Evolutionary conservation across 2,888 invertebrate species (phyloP), one percentile per base, ranked within the genome.

Genomic region (Crioceris asparagi): DNA sequence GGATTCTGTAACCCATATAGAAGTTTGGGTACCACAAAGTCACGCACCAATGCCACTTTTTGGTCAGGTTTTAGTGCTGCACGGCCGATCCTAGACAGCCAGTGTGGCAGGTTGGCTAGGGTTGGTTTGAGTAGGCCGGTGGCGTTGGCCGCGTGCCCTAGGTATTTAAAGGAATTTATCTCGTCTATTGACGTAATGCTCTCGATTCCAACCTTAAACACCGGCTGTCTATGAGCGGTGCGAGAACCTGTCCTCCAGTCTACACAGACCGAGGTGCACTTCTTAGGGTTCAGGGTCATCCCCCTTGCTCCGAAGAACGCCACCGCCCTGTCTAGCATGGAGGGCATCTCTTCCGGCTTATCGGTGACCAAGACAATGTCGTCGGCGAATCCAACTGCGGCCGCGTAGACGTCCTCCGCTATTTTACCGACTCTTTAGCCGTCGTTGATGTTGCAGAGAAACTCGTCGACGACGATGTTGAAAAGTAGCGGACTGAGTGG

Each of bases 61-160:
- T 65, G 64, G 29, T 62, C 57, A 1, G 63, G 64, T 39, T 62
- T 63, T 1, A 65, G 47, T 0, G 61, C 57, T 0, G 60, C 56
- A 32, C 36, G 38, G 3, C 41, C 35, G 31, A 61, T 36, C 33
- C 50, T 49, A 1, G 40, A 17, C 4, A 63, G 38, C 48, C 44
- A 42, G 7, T 6, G 3, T 2, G 32, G 32, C 2, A 32, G 14
- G 19, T 32, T 32, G 32, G 32, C 2, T n/a, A 32, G 18, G 2
- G 4, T 12, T 4, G 32, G 32, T 19, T 19, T 32, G 14, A 32
- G 5, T 32, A 32, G 11, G 11, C 17, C 10, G n/a, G 6, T n/a
- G 8, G 21, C 21, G 2, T 8, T 19, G 2, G 19, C 7, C 7
- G 8, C n/a, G 8, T 32, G 32, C 8, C 21, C n/a, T 21, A 19